phyloP scores from a whole-genome alignment of 2,113 vertebrate species.

The Pseudopipra pipra region DNA sequence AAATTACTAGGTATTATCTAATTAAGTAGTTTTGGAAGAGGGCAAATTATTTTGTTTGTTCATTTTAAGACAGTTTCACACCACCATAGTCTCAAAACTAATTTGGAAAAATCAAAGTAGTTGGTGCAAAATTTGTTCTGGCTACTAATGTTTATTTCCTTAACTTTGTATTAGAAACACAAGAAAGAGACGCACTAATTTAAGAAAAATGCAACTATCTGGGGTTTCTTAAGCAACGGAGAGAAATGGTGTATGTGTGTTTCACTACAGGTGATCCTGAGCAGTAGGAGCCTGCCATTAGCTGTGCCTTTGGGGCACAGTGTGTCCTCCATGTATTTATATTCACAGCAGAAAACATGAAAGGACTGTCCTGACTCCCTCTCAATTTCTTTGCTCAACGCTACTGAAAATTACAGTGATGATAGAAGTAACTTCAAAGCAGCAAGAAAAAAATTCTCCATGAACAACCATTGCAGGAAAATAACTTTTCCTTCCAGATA shows the following conservation, averaged over 20 bases:
- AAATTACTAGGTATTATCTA: background rate
- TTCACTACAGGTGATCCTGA: background rate
- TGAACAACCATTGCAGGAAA: slow-evolving; percentile 5
- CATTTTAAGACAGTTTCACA: background rate
- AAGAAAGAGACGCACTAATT: background rate
- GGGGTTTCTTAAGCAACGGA: background rate
- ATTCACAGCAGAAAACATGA: slow-evolving; percentile 24
- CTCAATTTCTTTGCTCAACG: background rate
- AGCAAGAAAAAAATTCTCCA: background rate
- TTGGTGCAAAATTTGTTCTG: background rate
- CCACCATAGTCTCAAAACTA: background rate
- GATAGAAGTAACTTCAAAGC: slow-evolving; percentile 58
- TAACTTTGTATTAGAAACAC: background rate
- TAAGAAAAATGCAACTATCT: background rate
- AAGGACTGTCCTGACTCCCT: background rate
- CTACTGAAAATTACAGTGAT: slow-evolving; percentile 49
- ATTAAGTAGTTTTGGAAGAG: background rate
- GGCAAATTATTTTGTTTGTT: background rate
- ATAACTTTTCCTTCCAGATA: background rate
- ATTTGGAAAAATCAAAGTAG: background rate
- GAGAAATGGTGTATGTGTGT: background rate
- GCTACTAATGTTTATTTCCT: background rate
- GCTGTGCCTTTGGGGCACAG: background rate
- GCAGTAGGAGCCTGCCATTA: background rate
- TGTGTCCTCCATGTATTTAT: background rate